Evolutionary conservation across 2,888 invertebrate species (phyloP), one percentile per base, ranked within the genome.

Genomic region (Spodoptera littoralis): DNA sequence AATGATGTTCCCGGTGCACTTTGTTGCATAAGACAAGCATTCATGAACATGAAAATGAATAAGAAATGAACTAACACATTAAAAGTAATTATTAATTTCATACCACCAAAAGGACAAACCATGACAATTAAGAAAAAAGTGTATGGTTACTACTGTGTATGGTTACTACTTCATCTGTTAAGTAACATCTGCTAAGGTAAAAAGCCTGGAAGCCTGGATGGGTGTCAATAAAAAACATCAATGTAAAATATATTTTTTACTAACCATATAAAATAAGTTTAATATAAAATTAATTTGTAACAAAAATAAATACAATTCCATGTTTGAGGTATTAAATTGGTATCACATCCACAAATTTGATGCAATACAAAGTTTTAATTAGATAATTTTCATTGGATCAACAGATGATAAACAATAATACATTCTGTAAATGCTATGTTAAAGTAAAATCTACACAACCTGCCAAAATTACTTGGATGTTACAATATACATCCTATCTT

Each of bases 1-100:
- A 90, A 91, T 81, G 92, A 95, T 83, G 76, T 92, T 0, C 89
- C 93, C 43, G 92, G 92, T 18, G 81, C 86, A 22, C 74, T 95
- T 6, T 91, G 90, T 73, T 86, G 80, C 46, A 83, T 93, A 66
- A 81, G 93, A 79, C 85, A 90, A 79, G 85, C 85, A 45, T 93
- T 93, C 78, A 51, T 85, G 41, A 73, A 63, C 6, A 64, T 77
- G 5, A 84, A 78, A 67, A 73, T 61, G 43, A 82, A 70, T 52
- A 78, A 83, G 70, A 81, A 81, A 53, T 76, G 62, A 69, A 45
- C n/a, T 42, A 46, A 36, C 36, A 50, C 13, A 8, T 0, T 46
- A 42, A 22, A 42, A 61, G 68, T 50, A 36, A 18, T 50, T 2
- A 24, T 0, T 41, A 18, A 13, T 11, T 4, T 51, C 41, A 11